phyloP scores from a whole-genome alignment of 53 echinoderm and acorn worm species.

The Echinometra lucunter region DNA sequence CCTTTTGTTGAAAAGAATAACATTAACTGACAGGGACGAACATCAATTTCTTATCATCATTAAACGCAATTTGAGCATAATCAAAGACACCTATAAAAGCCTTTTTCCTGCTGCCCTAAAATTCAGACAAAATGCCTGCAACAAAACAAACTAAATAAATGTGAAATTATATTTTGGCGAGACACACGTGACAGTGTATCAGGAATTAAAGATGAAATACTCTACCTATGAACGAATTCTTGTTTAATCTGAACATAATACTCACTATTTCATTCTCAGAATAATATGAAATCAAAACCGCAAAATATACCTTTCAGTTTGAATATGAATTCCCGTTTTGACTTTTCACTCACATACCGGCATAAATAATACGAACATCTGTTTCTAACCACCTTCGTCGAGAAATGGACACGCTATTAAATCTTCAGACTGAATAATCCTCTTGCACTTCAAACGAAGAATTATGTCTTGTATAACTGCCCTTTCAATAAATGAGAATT shows the following conservation, averaged over 20 bases:
- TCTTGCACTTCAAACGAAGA: not conserved
- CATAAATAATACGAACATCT: not conserved
- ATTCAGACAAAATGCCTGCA: not conserved
- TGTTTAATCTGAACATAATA: not conserved
- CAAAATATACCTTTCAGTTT: not conserved
- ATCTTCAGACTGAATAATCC: constrained; percentile 14
- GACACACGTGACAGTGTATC: not conserved
- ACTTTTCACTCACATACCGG: not conserved
- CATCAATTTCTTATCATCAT: too few relatives aligned
- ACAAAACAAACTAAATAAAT: not conserved
- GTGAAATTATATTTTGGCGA: not conserved
- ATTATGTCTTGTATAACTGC: not conserved
- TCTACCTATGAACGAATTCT: not conserved
- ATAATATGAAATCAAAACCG: not conserved
- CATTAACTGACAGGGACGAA: too few relatives aligned
- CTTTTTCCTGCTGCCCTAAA: not conserved
- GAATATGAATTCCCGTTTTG: not conserved
- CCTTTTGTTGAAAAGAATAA: too few relatives aligned
- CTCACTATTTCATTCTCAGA: too few relatives aligned
- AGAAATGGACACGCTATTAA: not conserved
- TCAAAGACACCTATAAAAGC: too few relatives aligned
- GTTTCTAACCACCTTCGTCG: not conserved
- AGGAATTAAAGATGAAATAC: not conserved
- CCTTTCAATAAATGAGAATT: constrained; percentile 28
- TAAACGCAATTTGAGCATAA: too few relatives aligned